phyloP scores from a whole-genome alignment of 1,140 invertebrate genomes.

The Procambarus clarkii region DNA sequence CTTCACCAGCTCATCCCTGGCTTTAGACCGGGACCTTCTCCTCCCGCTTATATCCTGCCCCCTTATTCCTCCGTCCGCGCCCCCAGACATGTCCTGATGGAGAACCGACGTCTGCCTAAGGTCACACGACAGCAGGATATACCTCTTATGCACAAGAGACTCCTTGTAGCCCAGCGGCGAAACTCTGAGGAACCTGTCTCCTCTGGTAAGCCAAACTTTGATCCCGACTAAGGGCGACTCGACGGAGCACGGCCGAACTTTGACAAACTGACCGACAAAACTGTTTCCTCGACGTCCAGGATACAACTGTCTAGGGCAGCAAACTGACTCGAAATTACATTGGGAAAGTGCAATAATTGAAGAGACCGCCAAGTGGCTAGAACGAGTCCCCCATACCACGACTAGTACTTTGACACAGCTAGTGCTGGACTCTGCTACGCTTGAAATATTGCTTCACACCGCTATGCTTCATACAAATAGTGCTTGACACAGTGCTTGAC shows the following conservation, averaged over 20 bases:
- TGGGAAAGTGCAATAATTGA: not conserved
- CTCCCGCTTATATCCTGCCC: slow-evolving; percentile 56
- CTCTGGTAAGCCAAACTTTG: slow-evolving; percentile 35
- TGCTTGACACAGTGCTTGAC: not conserved
- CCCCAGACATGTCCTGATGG: slow-evolving; percentile 52
- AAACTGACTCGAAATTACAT: not conserved
- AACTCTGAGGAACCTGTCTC: slow-evolving; percentile 5
- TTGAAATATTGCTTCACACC: not conserved
- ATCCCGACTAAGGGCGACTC: not conserved
- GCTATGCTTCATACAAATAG: not conserved
- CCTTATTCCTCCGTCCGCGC: slow-evolving; percentile 41
- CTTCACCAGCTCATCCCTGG: slow-evolving; percentile 23
- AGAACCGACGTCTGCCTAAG: slow-evolving; percentile 40
- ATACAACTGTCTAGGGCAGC: not conserved
- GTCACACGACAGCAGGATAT: slow-evolving; percentile 58
- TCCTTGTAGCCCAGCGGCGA: slow-evolving; percentile 24
- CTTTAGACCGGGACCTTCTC: slow-evolving; percentile 45
- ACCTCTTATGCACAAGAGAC: slow-evolving; percentile 29
- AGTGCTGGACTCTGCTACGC: no score
- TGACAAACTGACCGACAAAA: not conserved
- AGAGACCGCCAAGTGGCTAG: not conserved
- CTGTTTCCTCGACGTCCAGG: not conserved
- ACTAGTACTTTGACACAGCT: no score
- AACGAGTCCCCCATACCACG: not conserved
- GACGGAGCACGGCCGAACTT: not conserved